These are phyloP conservation scores for roundworm (Caenorhabditis elegans) DNA, from an alignment of 1,140 invertebrate genomes.

Conservation along the genomic window DNA sequence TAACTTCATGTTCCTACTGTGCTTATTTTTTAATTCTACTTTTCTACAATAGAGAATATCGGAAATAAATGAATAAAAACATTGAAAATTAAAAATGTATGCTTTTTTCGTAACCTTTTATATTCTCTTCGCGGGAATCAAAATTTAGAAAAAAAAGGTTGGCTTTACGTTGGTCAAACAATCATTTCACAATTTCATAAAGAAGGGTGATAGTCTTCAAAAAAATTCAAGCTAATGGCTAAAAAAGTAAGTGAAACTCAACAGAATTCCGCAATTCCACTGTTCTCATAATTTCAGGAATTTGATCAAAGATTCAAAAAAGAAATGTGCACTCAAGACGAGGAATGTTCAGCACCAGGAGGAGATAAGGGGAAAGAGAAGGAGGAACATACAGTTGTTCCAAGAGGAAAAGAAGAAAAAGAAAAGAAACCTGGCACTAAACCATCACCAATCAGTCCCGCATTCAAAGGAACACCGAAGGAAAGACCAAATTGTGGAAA, in stretches of 20 bases:
- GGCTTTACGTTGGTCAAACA: no score
- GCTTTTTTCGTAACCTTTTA: no score
- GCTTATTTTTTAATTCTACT: no score
- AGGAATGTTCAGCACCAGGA: neutral
- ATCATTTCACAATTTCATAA: no score
- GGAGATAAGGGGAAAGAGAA: neutral
- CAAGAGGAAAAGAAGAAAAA: neutral
- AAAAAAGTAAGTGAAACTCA: neutral
- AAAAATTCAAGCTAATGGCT: slow-evolving; percentile 14
- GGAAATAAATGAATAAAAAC: no score
- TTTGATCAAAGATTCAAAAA: slow-evolving; percentile 19
- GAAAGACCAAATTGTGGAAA: neutral
- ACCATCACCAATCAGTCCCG: neutral
- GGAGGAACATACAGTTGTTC: neutral
- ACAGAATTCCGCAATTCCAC: no score
- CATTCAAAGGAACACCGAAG: neutral
- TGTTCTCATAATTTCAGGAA: neutral
- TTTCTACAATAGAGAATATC: no score
- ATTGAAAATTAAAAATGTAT: no score
- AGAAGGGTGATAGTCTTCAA: slow-evolving; percentile 30
- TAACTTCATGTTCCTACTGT: no score
- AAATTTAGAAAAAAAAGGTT: no score
- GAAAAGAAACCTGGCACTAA: neutral
- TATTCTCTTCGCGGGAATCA: no score
- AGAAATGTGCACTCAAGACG: slow-evolving; percentile 1